These are phyloP conservation scores for Synanthedon andrenaeformis DNA, from an alignment of 2,888 invertebrate species.

Conservation along the genomic window DNA sequence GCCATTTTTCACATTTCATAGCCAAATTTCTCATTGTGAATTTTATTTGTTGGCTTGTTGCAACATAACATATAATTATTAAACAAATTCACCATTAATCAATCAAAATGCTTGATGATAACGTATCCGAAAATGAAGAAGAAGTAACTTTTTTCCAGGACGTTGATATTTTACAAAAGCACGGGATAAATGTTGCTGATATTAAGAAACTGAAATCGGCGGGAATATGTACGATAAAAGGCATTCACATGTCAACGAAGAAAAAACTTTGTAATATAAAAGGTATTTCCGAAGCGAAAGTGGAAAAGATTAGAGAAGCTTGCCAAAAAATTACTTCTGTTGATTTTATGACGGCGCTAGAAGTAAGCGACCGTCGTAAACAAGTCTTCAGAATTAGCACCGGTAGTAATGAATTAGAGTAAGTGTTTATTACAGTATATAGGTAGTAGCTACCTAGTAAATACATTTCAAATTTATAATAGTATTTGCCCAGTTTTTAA, in stretches of 20 bases:
- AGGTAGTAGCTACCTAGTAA: not conserved
- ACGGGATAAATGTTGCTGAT: constrained; percentile 78
- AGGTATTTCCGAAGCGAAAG: constrained; percentile 82
- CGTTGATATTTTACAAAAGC: constrained; percentile 74
- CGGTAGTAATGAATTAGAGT: constrained; percentile 79
- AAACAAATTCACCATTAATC: too few relatives aligned
- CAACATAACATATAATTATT: too few relatives aligned
- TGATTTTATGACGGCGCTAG: constrained; percentile 80
- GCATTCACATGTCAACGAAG: constrained; percentile 82
- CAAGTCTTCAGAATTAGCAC: constrained; percentile 78
- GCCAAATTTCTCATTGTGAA: too few relatives aligned
- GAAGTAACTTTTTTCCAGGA: constrained; percentile 81
- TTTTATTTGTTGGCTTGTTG: too few relatives aligned
- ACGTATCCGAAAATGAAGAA: constrained; percentile 67
- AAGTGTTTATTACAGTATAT: constrained; percentile 29
- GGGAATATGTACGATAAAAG: constrained; percentile 85
- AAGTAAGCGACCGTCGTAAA: constrained; percentile 79
- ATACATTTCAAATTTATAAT: too few relatives aligned
- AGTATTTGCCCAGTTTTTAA: too few relatives aligned
- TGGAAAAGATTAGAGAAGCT: constrained; percentile 84
- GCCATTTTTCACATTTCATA: too few relatives aligned
- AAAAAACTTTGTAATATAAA: constrained; percentile 79
- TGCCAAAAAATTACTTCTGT: constrained; percentile 74
- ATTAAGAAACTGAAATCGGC: constrained; percentile 80
- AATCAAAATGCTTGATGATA: constrained; percentile 43